Evolutionary conservation across 2,113 vertebrate genomes (phyloP).

Genomic region (Azemiops feae): DNA sequence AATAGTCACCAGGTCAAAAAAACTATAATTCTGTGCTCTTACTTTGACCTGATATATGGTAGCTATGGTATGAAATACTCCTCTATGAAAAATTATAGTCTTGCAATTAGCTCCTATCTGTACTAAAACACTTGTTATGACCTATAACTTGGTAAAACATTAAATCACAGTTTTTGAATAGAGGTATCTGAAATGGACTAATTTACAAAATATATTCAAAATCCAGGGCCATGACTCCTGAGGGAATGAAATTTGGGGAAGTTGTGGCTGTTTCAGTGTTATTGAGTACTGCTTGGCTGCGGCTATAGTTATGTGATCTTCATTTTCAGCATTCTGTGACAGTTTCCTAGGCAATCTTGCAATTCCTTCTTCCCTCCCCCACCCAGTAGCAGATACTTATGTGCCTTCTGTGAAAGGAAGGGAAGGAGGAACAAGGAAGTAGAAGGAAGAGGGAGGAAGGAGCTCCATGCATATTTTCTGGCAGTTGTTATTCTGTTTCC

Average conservation of each 20-base stretch:
- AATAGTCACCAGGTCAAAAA: not conserved
- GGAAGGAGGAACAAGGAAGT: not conserved
- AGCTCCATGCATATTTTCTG: not conserved
- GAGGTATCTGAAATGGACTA: not conserved
- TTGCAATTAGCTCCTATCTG: not conserved
- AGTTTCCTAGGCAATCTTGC: no score
- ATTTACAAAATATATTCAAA: not conserved
- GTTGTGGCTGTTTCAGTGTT: not conserved
- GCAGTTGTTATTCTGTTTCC: not conserved
- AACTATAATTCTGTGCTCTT: not conserved
- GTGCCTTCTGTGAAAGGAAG: not conserved
- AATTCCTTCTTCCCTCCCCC: not conserved
- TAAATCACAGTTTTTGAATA: not conserved
- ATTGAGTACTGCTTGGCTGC: not conserved
- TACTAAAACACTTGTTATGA: not conserved
- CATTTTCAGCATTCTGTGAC: not conserved
- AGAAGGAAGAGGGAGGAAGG: not conserved
- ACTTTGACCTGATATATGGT: not conserved
- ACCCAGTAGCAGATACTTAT: not conserved
- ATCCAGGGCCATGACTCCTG: not conserved
- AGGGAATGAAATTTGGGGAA: not conserved
- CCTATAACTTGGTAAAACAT: not conserved
- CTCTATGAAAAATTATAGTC: slow-evolving; percentile 16
- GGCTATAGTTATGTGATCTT: not conserved
- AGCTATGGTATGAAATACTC: not conserved